Base-by-base conservation (phyloP, 2,888 invertebrate species). In the Phengaris alcon region DNA sequence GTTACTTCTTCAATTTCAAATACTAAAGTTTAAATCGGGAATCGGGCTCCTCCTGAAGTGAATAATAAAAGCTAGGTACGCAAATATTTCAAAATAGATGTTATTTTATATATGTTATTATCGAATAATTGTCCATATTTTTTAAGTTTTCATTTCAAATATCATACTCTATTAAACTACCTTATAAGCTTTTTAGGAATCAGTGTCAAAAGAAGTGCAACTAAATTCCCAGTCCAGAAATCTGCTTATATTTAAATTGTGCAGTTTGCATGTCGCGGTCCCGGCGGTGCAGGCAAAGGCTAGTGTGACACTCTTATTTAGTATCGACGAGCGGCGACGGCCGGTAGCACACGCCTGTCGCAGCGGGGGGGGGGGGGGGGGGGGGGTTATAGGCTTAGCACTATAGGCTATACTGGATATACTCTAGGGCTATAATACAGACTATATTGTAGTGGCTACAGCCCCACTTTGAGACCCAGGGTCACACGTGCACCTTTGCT, bases 261-360 rank as follows among this genome's bases (percentile, higher is more conserved):
- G 79, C 80, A 2, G 1, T 84, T 75, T 15, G 83, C 80, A 82
- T 81, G 74, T 9, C 2, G 1, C 78, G 77, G 76, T 86, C 86
- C 86, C 75, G 88, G 88, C 93, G 91, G 91, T 88, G 86, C 86
- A 84, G 85, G 86, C 87, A 93, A 93, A 93, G 90, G 90, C 85
- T 84, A 87, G 86, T 85, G 90, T 87, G 91, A 91, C 91, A 90
- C 87, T 90, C 90, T 92, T 93, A 93, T 93, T 93, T 93, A 93
- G 91, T 91, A 88, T 85, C 87, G 87, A 82, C 82, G 82, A 79
- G 80, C 87, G 85, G 87, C 87, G 87, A 82, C 82, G 82, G 79
- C 80, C 87, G 85, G 88, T 87, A 87, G 87, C 91, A 87, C 90
- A 87, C 90, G 85, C 87, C 85, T 87, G 90, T 87, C 88, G 84